A percentile compares a stretch with the other conserved stretches of the same genome.
These are phyloP conservation scores for Pollachius pollachius DNA, from an alignment of 2,113 vertebrate species.

Conservation along the genomic window DNA sequence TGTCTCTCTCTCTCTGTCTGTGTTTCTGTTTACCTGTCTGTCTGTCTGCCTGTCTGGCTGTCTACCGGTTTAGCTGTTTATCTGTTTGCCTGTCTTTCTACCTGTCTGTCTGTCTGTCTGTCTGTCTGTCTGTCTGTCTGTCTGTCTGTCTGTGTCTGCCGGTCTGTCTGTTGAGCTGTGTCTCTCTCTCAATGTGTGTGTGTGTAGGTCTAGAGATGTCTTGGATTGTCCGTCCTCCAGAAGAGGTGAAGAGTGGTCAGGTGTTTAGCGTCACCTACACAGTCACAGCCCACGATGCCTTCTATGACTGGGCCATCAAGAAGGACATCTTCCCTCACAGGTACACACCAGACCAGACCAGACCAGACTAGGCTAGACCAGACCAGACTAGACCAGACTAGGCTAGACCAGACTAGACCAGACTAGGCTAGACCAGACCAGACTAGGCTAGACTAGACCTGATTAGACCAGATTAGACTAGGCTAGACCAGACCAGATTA, in stretches of 20 bases:
- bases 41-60: neutral
- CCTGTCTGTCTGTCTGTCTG: slow-evolving; percentile 3
- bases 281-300: slow-evolving; percentile 73
- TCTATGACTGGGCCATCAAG: slow-evolving; percentile 79
- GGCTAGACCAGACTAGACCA: too few relatives aligned
- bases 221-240: slow-evolving; percentile 81
- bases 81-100: neutral
- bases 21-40: neutral
- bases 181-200: slow-evolving; percentile 23
- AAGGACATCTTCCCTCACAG: slow-evolving; percentile 77
- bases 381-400: too few relatives aligned
- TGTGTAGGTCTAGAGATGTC: slow-evolving; percentile 83
- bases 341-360: slow-evolving; percentile 37
- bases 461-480: too few relatives aligned
- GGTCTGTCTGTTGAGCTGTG: slow-evolving; percentile 38
- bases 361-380: too few relatives aligned
- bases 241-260: slow-evolving; percentile 72
- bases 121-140: too few relatives aligned
- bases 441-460: too few relatives aligned
- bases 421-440: too few relatives aligned
- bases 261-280: slow-evolving; percentile 78
- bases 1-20: neutral
- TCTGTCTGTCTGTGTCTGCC: too few relatives aligned
- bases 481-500: too few relatives aligned
- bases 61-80: slow-evolving; percentile 13